phyloP scores from a whole-genome alignment of 2,113 vertebrate genomes.

The Xyliphius kryptos region DNA sequence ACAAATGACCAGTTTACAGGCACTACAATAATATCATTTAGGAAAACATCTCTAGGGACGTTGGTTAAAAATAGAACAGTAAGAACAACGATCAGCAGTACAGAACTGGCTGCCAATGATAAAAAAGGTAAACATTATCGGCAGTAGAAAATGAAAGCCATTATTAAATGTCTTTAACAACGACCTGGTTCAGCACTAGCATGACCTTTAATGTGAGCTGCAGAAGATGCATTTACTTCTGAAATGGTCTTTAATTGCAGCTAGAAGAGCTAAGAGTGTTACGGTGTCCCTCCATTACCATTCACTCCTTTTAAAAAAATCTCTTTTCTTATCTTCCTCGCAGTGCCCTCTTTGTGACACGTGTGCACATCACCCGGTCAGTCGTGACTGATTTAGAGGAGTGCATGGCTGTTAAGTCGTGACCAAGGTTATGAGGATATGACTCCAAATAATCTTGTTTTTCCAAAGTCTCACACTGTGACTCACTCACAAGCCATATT shows the following conservation, averaged over 20 bases:
- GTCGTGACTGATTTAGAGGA: slow-evolving; percentile 22
- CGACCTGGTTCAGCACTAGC: neutral
- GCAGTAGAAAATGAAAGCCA: slow-evolving; percentile 16
- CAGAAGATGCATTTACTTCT: slow-evolving; percentile 1
- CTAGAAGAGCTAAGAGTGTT: slow-evolving; percentile 4
- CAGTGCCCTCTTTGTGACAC: slow-evolving; percentile 25
- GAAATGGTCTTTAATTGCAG: slow-evolving; percentile 17
- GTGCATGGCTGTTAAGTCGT: slow-evolving; percentile 24
- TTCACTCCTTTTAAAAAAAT: neutral
- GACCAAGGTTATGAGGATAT: slow-evolving; percentile 10
- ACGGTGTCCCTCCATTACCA: slow-evolving; percentile 14
- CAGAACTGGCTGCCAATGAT: neutral
- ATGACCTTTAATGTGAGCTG: slow-evolving; percentile 6
- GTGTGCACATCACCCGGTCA: slow-evolving; percentile 10
- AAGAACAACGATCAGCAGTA: neutral
- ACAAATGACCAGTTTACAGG: too few species aligned
- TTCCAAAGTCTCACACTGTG: neutral
- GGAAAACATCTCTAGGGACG: too few species aligned
- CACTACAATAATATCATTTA: too few species aligned
- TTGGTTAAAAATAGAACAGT: too few species aligned
- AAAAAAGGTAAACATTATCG: neutral
- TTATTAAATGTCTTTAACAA: slow-evolving; percentile 21
- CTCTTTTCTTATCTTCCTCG: neutral
- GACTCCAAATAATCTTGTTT: slow-evolving; percentile 8
- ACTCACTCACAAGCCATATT: neutral